A percentile compares a stretch with the other conserved stretches of the same genome.
These are phyloP conservation scores for Calidris pugnax DNA, from an alignment of 2,113 vertebrate genomes.

Conservation along the genomic window DNA sequence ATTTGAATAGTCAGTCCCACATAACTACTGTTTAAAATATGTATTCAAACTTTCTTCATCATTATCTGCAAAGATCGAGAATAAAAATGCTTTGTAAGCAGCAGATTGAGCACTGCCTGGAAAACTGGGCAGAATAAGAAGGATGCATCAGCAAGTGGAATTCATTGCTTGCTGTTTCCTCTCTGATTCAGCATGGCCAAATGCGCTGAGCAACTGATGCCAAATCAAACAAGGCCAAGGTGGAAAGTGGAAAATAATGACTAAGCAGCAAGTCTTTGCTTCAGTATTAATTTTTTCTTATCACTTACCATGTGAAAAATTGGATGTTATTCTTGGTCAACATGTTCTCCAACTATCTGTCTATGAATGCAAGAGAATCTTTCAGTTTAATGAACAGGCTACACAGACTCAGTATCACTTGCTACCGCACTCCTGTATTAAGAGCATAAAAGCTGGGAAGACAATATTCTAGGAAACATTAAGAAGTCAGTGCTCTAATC, in stretches of 20 bases:
- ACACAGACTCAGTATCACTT: neutral
- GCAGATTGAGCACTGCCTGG: neutral
- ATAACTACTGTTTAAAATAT: neutral
- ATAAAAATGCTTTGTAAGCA: neutral
- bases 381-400: neutral
- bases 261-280: neutral
- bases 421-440: neutral
- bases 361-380: neutral
- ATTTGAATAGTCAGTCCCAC: neutral
- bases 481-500: neutral
- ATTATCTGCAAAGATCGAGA: neutral
- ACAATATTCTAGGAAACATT: neutral
- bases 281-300: neutral
- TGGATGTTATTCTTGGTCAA: neutral
- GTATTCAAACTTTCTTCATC: neutral
- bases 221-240: neutral
- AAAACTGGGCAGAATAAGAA: neutral
- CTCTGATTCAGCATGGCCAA: neutral
- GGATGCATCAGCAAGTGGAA: neutral
- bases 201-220: neutral
- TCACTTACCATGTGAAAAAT: neutral
- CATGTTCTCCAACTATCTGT: neutral
- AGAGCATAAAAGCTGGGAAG: neutral
- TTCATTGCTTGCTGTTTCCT: neutral
- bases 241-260: neutral